Conservation (phyloP, 2,797 vertebrate genomes). For the Poecile montanus region DNA sequence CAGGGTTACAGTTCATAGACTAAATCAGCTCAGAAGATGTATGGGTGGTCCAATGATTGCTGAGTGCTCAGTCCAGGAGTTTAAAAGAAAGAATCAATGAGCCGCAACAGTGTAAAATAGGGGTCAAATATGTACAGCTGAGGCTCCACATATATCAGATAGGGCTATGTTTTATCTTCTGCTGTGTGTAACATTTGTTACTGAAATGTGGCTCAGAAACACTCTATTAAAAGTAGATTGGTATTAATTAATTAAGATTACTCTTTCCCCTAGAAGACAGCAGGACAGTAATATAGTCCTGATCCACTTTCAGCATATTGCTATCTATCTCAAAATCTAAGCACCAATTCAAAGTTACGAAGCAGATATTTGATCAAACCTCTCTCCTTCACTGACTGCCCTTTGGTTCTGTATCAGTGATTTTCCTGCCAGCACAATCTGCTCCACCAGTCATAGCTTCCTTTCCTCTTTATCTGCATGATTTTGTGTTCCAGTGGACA, state of each 20-base stretch:
- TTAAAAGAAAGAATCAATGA: conserved; percentile 79
- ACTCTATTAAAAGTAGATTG: conserved; percentile 72
- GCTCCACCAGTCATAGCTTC: neutral
- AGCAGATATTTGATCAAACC: neutral
- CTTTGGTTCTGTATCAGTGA: neutral
- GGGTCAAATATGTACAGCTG: conserved; percentile 80
- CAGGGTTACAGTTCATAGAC: conserved; percentile 75
- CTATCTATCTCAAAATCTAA: conserved; percentile 11
- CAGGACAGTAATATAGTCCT: neutral
- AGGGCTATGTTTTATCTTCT: conserved; percentile 64
- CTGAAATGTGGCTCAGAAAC: conserved; percentile 64
- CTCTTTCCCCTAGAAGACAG: conserved; percentile 16
- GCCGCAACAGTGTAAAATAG: conserved; percentile 77
- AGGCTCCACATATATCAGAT: conserved; percentile 71
- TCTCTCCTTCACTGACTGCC: neutral
- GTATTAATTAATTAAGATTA: conserved; percentile 73
- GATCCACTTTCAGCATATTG: neutral
- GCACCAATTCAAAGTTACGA: neutral
- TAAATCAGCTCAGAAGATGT: conserved; percentile 72
- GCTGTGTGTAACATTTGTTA: conserved; percentile 60
- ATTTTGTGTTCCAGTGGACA: neutral
- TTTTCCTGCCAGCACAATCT: neutral
- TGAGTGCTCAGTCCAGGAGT: conserved; percentile 68
- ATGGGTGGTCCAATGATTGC: conserved; percentile 66
- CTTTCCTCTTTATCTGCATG: neutral